Evolutionary conservation across 2,797 vertebrate genomes (phyloP).

Genomic region (Threskiornis aethiopicus): DNA sequence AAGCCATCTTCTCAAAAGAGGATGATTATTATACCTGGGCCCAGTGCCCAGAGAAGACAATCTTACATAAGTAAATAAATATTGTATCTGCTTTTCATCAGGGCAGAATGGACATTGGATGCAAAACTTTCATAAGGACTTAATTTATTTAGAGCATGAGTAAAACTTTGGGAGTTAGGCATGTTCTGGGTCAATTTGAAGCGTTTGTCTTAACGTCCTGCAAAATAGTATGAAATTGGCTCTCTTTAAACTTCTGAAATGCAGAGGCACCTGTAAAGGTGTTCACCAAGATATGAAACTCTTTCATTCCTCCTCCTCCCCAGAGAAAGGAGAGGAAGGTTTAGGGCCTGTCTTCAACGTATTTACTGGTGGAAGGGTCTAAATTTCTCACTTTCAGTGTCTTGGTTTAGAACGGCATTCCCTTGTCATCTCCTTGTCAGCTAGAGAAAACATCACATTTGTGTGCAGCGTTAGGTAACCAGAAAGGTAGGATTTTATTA

Average conservation of each 20-base stretch:
- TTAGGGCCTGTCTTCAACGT: not conserved
- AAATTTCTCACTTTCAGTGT: not conserved
- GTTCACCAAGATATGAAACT: not conserved
- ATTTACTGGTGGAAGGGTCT: not conserved
- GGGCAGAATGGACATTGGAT: not conserved
- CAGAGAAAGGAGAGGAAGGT: not conserved
- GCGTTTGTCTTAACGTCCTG: not conserved
- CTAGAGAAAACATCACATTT: not conserved
- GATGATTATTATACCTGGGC: slow-evolving; percentile 4
- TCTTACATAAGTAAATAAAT: slow-evolving; percentile 34
- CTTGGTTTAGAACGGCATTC: not conserved
- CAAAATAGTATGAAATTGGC: not conserved
- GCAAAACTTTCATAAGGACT: not conserved
- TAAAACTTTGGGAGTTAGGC: not conserved
- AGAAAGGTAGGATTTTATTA: not conserved
- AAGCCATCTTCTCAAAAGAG: slow-evolving; percentile 19
- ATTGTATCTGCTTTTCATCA: slow-evolving; percentile 1
- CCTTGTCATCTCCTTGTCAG: not conserved
- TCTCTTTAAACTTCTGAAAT: not conserved
- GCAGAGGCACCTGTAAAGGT: not conserved
- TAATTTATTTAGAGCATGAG: not conserved
- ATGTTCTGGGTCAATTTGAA: not conserved
- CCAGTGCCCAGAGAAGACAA: not conserved
- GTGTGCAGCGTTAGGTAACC: accelerated
- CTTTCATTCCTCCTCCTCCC: not conserved